phyloP scores from a whole-genome alignment of 1,140 invertebrate species.

The Palaemon carinicauda region DNA sequence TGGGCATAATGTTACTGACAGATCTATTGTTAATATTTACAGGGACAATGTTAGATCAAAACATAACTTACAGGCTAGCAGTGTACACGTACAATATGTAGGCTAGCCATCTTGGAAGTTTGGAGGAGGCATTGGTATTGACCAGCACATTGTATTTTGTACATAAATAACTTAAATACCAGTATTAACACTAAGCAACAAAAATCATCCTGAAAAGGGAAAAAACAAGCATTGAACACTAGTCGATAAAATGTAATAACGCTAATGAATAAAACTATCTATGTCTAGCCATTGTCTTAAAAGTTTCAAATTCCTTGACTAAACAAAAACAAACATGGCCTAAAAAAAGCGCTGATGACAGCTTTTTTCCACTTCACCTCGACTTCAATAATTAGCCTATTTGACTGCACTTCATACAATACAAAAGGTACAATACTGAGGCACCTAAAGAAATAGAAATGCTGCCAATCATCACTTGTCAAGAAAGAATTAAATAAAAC shows the following conservation, averaged over 20 bases:
- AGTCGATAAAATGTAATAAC: not conserved
- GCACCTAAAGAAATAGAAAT: slow-evolving; percentile 20
- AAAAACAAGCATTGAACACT: slow-evolving; percentile 40
- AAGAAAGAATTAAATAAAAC: slow-evolving; percentile 25
- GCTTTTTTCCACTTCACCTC: slow-evolving; percentile 3
- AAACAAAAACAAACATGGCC: slow-evolving; percentile 12
- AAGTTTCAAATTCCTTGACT: not conserved
- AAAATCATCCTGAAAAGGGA: slow-evolving; percentile 37
- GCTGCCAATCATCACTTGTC: slow-evolving; percentile 1
- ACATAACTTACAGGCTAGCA: slow-evolving; percentile 32
- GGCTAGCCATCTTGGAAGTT: slow-evolving; percentile 42
- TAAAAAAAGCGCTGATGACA: slow-evolving; percentile 18
- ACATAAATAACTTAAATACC: slow-evolving; percentile 57
- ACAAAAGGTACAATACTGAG: slow-evolving; percentile 18
- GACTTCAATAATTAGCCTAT: slow-evolving; percentile 12
- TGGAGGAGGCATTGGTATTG: slow-evolving; percentile 50
- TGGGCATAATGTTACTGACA: slow-evolving; percentile 47
- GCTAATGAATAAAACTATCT: not conserved
- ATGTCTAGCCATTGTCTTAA: not conserved
- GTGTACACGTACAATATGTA: slow-evolving; percentile 49
- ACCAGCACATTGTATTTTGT: slow-evolving; percentile 51
- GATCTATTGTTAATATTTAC: slow-evolving; percentile 37
- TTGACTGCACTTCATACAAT: slow-evolving; percentile 11
- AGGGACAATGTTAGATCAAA: slow-evolving; percentile 42
- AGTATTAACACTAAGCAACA: slow-evolving; percentile 54